Conservation (phyloP, 1,140 invertebrate species). For the Zaprionus ornatus region DNA sequence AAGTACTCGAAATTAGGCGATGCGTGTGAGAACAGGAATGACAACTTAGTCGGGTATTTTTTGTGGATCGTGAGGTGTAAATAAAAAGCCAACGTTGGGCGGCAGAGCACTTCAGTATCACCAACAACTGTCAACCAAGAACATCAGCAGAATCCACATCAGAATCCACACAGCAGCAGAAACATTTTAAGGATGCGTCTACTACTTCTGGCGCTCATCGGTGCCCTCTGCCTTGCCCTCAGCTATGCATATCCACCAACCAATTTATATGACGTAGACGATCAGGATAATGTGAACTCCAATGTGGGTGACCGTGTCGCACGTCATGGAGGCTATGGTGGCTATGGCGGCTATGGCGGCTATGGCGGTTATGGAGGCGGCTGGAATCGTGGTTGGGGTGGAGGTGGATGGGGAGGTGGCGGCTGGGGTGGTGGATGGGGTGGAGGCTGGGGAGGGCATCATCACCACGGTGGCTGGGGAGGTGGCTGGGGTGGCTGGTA, state of each 20-base stretch:
- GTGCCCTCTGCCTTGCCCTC: constrained; percentile 26
- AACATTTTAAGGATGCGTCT: constrained; percentile 38
- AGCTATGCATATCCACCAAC: constrained; percentile 1
- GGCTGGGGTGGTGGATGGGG: constrained; percentile 16
- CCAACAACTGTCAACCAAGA: not conserved
- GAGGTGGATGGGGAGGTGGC: constrained; percentile 1
- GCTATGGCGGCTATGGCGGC: not conserved
- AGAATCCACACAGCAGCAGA: not conserved
- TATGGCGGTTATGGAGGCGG: not conserved
- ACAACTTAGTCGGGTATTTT: not conserved
- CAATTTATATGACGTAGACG: not conserved
- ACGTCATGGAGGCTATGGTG: not conserved
- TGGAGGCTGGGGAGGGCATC: not conserved
- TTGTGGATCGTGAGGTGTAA: not conserved
- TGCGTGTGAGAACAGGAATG: constrained; percentile 16
- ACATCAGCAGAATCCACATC: not conserved
- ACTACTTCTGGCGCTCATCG: constrained; percentile 27
- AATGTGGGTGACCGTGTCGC: constrained; percentile 11
- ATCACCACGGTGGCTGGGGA: not conserved
- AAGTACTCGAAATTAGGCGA: constrained; percentile 3
- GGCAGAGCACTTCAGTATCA: not conserved
- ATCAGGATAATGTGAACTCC: constrained; percentile 1
- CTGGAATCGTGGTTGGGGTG: constrained; percentile 3
- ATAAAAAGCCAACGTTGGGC: constrained; percentile 5
- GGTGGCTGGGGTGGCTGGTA: constrained; percentile 10